Conservation (phyloP, 2,888 invertebrate genomes). For the Volucella zonaria region DNA sequence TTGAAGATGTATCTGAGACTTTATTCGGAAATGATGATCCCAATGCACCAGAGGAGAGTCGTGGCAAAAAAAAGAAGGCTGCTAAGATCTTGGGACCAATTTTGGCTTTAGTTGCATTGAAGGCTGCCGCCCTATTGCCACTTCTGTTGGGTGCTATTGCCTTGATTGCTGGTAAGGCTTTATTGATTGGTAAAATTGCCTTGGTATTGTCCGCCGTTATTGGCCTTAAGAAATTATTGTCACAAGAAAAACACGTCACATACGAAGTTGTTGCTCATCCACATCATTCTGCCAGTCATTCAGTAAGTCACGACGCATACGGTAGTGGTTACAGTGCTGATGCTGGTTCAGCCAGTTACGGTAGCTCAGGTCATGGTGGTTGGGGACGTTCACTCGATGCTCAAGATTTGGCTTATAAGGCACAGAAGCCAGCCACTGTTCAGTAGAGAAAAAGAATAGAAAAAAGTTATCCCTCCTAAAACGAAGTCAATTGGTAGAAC, state of each 20-base stretch:
- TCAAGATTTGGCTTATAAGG: constrained; percentile 91
- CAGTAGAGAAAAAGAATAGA: constrained; percentile 6
- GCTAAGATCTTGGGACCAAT: constrained; percentile 90
- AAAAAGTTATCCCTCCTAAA: not conserved
- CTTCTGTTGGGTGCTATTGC: constrained; percentile 91
- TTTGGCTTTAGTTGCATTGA: constrained; percentile 89
- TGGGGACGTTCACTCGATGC: constrained; percentile 91
- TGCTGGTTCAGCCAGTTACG: constrained; percentile 85
- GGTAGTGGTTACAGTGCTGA: constrained; percentile 85
- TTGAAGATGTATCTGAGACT: constrained; percentile 88
- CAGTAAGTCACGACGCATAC: constrained; percentile 87
- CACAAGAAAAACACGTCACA: constrained; percentile 92
- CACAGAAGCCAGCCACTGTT: constrained; percentile 85
- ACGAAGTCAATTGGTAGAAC: constrained; percentile 55
- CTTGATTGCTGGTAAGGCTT: constrained; percentile 92
- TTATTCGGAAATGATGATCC: constrained; percentile 85
- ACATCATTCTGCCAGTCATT: constrained; percentile 88
- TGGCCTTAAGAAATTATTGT: constrained; percentile 91
- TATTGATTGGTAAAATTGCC: constrained; percentile 92
- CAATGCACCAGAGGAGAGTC: constrained; percentile 85
- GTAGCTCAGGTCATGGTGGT: constrained; percentile 86
- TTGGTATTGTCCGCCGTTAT: constrained; percentile 92
- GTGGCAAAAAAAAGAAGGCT: constrained; percentile 93
- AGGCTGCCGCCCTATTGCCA: constrained; percentile 91
- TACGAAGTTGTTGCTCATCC: constrained; percentile 94